Evolutionary conservation across 2,113 vertebrate genomes (phyloP), one percentile per base, ranked within the genome.

Genomic region (Anolis carolinensis): DNA sequence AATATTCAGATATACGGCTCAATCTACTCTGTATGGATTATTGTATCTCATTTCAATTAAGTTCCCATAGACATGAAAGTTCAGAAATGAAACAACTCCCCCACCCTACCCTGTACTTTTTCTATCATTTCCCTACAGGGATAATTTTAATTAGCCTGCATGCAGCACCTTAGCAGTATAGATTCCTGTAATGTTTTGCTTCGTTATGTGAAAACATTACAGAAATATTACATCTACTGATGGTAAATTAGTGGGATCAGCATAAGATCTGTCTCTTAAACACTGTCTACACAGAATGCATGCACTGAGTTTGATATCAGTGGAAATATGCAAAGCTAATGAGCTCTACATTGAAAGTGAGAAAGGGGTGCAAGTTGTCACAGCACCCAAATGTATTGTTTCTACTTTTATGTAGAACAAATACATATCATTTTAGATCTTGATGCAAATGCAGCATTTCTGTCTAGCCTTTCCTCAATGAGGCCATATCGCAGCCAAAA

Each of bases 141-240:
- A 59, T 86, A 91, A 92, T 91, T 94, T 96, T 94, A 95, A 96
- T 96, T 94, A 95, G 87, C 74, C 81, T 27, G 84, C 83, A 68
- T 71, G 86, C 79, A 30, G 85, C 34, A 91, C 93, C 92, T 93
- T 59, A 83, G 86, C 87, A 72, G 59, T 79, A 88, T 89, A 90
- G 81, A 86, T 85, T 93, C 90, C 86, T 84, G 86, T 90, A 89
- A 89, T 75, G 87, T 95, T 93, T 93, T 94, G 27, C 87, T 87
- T 92, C 88, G 90, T 92, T 92, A 18, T 84, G 85, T 92, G 83
- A 92, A 93, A 94, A 91, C 89, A 90, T 94, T 93, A 92, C 71
- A 77, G 36, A 92, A 73, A 36, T 32, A 27, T 27, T 44, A 79
- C 39, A 87, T 11, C 0, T 90, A 86, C 90, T 88, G 88, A 85